Base-by-base conservation (phyloP, 2,797 vertebrate species). In the Choloepus didactylus region DNA sequence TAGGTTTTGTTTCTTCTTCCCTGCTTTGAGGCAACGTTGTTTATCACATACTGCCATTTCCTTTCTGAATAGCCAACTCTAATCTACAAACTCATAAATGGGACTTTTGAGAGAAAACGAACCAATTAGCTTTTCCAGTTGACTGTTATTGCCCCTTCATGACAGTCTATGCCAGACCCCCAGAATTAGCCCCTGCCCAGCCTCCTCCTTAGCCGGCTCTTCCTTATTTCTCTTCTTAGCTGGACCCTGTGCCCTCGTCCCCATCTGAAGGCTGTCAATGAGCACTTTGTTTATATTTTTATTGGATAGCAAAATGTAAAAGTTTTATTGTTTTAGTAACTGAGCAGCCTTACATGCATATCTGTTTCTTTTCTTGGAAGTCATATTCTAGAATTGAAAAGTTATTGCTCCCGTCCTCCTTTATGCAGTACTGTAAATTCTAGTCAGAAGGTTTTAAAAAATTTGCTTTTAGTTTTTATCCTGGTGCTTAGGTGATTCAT, bases 81-180 rank as follows among this genome's bases (percentile, higher is more conserved):
- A 49, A 89, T 60, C 77, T 81, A 2, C 46, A 66, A 12, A 64
- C 23, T 1, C 2, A 0, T 3, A 49, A 54, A 18, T 49, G 90
- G 85, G 29, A 31, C 29, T 56, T n/a, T 66, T 18, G 69, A 91
- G 89, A 83, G 29, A 49, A 90, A 56, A 75, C 1, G 44, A 72
- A 21, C 66, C 23, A 5, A 79, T 54, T 21, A 60, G 83, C 64
- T 76, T 85, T 89, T 84, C 49, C 51, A 21, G 73, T n/a, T 23
- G 82, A 19, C 77, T 93, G 25, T 54, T 73, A 94, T n/a, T 91
- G 95, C 92, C 88, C 6, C 77, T 94, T 84, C 35, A 0, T 54
- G 27, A 21, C 49, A 3, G 19, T 76, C 6, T 94, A 8, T 35
- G 80, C 60, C 46, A 35, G 86, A 87, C 76, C 56, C 31, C 60